phyloP scores from a whole-genome alignment of 2,888 invertebrate genomes.

The Anodontia alba region DNA sequence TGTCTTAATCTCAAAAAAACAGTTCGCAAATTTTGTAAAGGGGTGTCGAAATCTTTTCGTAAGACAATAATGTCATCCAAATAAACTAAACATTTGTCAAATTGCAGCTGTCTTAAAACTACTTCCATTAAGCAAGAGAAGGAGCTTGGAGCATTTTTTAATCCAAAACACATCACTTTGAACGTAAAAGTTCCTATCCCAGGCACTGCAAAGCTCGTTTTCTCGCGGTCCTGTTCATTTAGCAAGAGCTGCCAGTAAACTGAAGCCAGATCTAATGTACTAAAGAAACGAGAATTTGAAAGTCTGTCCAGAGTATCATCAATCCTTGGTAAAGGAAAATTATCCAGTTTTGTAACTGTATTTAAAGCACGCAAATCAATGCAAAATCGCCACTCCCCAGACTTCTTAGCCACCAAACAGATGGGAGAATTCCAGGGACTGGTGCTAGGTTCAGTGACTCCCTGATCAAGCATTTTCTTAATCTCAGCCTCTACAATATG shows the following conservation, averaged over 20 bases:
- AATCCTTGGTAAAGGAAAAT: background rate
- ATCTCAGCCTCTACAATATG: background rate
- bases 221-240: background rate
- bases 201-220: background rate
- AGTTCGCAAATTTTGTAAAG: background rate
- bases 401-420: background rate
- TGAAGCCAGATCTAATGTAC: background rate
- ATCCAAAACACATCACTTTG: conserved; percentile 21
- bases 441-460: background rate
- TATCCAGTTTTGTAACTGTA: background rate
- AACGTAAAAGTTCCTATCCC: background rate
- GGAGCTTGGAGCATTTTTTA: conserved; percentile 21
- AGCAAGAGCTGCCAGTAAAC: background rate
- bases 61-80: conserved; percentile 27
- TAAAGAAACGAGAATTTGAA: background rate
- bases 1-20: conserved; percentile 1
- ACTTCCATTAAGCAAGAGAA: conserved; percentile 17
- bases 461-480: background rate
- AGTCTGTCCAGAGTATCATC: background rate
- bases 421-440: background rate
- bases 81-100: conserved; percentile 29
- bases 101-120: too few relatives aligned
- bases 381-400: background rate
- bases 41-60: conserved; percentile 10
- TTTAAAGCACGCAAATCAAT: background rate